Base-by-base conservation (phyloP, 2,888 invertebrate species). In the Cabera pusaria region DNA sequence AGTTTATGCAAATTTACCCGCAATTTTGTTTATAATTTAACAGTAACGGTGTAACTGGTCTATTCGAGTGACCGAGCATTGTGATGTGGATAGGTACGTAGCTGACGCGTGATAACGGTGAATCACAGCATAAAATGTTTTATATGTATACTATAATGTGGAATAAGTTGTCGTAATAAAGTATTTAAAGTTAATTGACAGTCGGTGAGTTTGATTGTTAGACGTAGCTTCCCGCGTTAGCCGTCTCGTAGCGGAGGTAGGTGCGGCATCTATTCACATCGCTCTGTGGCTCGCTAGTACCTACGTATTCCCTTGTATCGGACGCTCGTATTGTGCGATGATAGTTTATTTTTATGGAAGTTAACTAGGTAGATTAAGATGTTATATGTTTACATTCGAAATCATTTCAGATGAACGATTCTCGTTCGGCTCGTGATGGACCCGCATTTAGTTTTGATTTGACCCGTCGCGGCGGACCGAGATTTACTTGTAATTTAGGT, bases 141-240 rank as follows among this genome's bases (percentile, higher is more conserved):
- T 86, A 79, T 85, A 87, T 87, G 83, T 87, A 84, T 85, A 86
- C 84, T 84, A 82, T 79, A 75, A 75, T 85, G 82, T 87, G 86
- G 83, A 80, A 82, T 86, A 86, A 87, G 87, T 87, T 88, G 82
- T 87, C 87, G 77, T 85, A 88, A 88, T 88, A 88, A 88, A 88
- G 86, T 87, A 87, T 88, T 87, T 87, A 85, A 87, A 86, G 84
- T 84, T 85, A 82, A 81, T 84, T 84, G 72, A 78, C 74, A 76
- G 69, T 66, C 66, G 65, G 72, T 75, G 82, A 79, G 74, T 88
- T 88, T 85, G 75, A 82, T 84, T 52, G 44, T 72, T 69, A 64
- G 67, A 70, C 60, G 63, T 72, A 72, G 69, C 64, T 59, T 64
- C 72, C 71, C 68, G 59, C 56, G 56, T 47, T 52, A 54, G 49